Conservation (phyloP, 2,113 vertebrate species). For the Athene noctua region DNA sequence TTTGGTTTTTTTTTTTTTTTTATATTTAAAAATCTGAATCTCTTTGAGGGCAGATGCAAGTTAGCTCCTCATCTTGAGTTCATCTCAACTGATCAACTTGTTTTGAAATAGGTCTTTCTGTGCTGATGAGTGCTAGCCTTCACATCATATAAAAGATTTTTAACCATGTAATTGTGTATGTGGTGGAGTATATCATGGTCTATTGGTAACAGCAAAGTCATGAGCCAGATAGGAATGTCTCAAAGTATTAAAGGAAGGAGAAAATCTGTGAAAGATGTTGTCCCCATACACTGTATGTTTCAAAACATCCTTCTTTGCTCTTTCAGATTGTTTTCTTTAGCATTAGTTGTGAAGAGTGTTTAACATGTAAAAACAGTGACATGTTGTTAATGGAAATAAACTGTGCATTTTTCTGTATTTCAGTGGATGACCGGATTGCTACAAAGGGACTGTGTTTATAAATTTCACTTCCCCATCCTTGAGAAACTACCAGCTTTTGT, state of each 20-base stretch:
- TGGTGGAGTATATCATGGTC: background rate
- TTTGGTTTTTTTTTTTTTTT: no score
- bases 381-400: background rate
- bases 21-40: background rate
- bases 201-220: background rate
- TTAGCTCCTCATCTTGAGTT: background rate
- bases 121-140: background rate
- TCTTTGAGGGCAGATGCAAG: background rate
- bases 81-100: background rate
- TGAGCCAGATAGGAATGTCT: background rate
- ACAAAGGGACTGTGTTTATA: background rate
- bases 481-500: background rate
- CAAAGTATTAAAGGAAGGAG: background rate
- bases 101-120: background rate
- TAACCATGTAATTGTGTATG: rapidly evolving
- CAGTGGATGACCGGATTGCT: background rate
- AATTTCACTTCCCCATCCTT: slow-evolving; percentile 17
- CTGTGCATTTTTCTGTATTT: slow-evolving; percentile 12
- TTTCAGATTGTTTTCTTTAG: background rate
- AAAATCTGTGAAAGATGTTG: background rate
- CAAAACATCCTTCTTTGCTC: background rate
- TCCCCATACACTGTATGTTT: background rate
- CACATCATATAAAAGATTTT: background rate
- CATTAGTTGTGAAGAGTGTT: background rate
- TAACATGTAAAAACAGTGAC: background rate